Base-by-base conservation (phyloP, 1,140 invertebrate genomes). In the Lysiphlebus fabarum region DNA sequence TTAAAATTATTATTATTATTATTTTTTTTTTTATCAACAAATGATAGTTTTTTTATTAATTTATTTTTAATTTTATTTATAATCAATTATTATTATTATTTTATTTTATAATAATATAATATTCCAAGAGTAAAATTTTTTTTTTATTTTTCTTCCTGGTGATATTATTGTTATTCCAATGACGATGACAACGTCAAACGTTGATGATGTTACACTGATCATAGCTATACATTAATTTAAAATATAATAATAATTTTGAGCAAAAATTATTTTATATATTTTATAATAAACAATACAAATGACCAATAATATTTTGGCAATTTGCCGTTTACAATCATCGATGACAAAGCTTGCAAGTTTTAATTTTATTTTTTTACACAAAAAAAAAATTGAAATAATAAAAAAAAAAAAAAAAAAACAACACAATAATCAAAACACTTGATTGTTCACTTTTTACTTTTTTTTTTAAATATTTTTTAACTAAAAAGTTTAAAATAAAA, bases 321-420 rank as follows among this genome's bases (percentile, higher is more conserved):
- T 58, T 53, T 71, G 72, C 66, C 71, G 58, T 63, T 58, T 59
- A 68, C 51, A 71, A 73, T 75, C 67, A 65, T 72, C 71, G 64
- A 70, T 64, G 64, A 49, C 42, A 56, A n/a, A 9, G 3, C 43
- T n/a, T 6, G 38, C 37, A 56, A 38, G 59, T 33, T 49, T 51
- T 50, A 10, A 4, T 6, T 17, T 50, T 47, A n/a, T 14, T 9
- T 41, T 12, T 34, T 47, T 43, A 34, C 47, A 26, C 17, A 26
- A 26, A 26, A 26, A 1, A 26, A 2, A 26, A 26, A 26, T 26
- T n/a, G n/a, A n/a, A n/a, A n/a, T n/a, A n/a, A n/a, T n/a, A n/a
- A n/a, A n/a, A n/a, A n/a, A n/a, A n/a, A n/a, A n/a, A n/a, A 4
- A 26, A 26, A 26, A 26, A 17, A 17, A 26, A 26, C 2, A 26